Percentiles rank a stretch among this genome's conserved stretches.
Conservation (phyloP, 37 sponge, comb jelly and placozoan species). For the Chondrilla cf. caribensis region DNA sequence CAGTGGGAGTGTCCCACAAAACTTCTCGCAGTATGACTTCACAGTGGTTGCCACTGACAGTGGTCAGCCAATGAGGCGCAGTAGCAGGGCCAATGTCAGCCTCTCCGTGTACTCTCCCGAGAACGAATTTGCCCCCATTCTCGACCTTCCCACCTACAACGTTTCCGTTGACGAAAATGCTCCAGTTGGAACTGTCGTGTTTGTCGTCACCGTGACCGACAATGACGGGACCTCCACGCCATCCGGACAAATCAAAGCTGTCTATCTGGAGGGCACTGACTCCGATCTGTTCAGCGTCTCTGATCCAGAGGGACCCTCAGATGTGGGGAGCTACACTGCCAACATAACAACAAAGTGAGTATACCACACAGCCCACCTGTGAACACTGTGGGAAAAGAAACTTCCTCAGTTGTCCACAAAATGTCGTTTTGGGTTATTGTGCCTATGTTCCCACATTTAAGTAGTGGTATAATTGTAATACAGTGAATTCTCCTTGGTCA, state of each 20-base stretch:
- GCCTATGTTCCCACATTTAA: too few relatives aligned
- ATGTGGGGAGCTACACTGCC: background rate
- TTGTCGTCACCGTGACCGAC: conserved; percentile 12
- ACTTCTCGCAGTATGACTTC: background rate
- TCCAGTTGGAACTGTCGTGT: background rate
- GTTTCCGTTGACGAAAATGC: background rate
- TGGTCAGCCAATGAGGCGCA: background rate
- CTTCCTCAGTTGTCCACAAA: too few relatives aligned
- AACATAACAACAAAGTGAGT: background rate
- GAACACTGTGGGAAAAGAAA: too few relatives aligned
- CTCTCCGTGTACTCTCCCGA: background rate
- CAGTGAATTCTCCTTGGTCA: too few relatives aligned
- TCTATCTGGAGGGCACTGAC: background rate
- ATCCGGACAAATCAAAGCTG: background rate
- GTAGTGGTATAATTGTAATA: too few relatives aligned
- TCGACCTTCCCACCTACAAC: background rate
- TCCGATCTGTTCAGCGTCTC: conserved; percentile 4
- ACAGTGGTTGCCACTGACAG: conserved; percentile 1
- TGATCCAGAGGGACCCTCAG: background rate
- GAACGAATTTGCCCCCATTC: conserved; percentile 3
- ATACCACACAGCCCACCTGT: too few relatives aligned
- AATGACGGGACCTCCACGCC: background rate
- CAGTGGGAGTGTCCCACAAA: background rate
- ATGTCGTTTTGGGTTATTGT: too few relatives aligned
- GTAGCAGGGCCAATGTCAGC: background rate